phyloP scores from a whole-genome alignment of 2,113 vertebrate genomes.

The Phocoena phocoena region DNA sequence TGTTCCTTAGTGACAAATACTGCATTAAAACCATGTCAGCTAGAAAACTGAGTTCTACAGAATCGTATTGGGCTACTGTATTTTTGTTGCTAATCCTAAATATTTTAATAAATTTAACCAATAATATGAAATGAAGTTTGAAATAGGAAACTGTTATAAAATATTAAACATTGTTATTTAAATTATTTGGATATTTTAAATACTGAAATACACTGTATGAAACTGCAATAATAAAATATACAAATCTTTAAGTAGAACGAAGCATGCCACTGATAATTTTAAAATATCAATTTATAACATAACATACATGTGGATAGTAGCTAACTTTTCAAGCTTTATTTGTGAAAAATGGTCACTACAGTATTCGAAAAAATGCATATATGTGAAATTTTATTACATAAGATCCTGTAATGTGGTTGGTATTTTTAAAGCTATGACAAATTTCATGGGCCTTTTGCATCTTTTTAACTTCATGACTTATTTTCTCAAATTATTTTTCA shows the following conservation, averaged over 20 bases:
- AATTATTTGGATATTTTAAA: neutral
- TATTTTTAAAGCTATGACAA: neutral
- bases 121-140: neutral
- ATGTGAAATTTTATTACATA: neutral
- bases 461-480: neutral
- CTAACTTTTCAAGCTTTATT: neutral
- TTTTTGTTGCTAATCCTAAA: neutral
- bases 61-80: neutral
- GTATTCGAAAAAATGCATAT: neutral
- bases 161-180: neutral
- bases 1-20: neutral
- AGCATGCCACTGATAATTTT: neutral
- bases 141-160: neutral
- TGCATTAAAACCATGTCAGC: neutral
- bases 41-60: neutral
- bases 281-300: neutral
- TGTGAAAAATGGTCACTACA: neutral
- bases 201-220: neutral
- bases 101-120: neutral
- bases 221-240: neutral
- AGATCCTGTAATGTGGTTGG: neutral
- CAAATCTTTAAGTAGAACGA: neutral
- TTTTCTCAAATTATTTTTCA: slow-evolving; percentile 15
- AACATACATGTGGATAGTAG: neutral
- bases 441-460: neutral